A percentile compares a stretch with the other conserved stretches of the same genome.
phyloP scores from a whole-genome alignment of 2,113 vertebrate species.

The Corvus moneduloides region DNA sequence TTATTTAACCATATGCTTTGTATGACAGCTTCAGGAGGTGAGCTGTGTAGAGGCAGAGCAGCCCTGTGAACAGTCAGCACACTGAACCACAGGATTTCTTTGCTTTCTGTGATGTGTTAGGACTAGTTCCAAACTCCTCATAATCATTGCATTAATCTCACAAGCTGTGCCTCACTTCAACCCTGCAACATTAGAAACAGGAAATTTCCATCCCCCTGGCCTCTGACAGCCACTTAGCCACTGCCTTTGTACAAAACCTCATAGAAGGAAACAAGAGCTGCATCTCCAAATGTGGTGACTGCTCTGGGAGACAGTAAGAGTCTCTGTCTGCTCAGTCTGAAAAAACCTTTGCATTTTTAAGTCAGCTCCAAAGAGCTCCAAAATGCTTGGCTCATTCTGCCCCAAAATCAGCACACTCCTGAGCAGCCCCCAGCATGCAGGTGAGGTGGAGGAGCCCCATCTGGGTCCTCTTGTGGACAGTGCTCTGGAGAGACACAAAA shows the following conservation, averaged over 20 bases:
- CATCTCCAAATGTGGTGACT: neutral
- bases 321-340: neutral
- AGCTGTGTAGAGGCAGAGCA: neutral
- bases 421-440: neutral
- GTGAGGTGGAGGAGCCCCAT: neutral
- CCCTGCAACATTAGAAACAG: neutral
- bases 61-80: neutral
- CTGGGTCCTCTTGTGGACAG: neutral
- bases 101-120: neutral
- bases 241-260: neutral
- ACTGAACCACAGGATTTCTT: neutral
- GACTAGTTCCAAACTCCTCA: neutral
- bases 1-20: neutral
- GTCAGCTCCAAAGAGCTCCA: neutral
- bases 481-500: neutral
- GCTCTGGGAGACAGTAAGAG: neutral
- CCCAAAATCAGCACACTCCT: neutral
- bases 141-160: neutral
- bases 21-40: neutral
- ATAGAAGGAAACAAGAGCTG: neutral
- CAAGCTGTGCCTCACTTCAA: neutral
- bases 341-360: neutral
- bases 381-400: neutral
- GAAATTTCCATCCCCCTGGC: neutral
- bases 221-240: neutral